Percentiles rank a stretch among this genome's conserved stretches.
Evolutionary conservation across 2,113 vertebrate genomes (phyloP).

Genomic region (Barnardius zonarius): DNA sequence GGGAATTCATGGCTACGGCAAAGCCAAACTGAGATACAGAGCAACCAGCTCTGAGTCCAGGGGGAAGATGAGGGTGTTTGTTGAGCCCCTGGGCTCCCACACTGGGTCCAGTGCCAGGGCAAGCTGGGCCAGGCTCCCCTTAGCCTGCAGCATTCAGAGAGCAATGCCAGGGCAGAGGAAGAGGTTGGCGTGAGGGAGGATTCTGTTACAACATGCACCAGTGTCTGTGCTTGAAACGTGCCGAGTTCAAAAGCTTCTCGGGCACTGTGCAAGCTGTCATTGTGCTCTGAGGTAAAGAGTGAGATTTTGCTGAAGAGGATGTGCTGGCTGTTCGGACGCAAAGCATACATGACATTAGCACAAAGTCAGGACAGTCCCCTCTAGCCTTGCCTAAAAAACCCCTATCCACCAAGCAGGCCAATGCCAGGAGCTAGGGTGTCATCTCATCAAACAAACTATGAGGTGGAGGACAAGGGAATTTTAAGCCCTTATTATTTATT

Average conservation of each 20-base stretch:
- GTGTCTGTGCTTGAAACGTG: background rate
- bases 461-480: background rate
- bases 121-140: background rate
- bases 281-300: background rate
- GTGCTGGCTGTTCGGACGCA: background rate
- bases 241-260: background rate
- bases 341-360: rapidly evolving
- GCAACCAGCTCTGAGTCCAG: background rate
- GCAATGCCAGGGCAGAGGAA: background rate
- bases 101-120: background rate
- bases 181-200: background rate
- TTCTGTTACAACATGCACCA: background rate
- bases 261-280: background rate
- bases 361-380: background rate
- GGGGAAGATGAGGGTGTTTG: background rate
- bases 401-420: background rate
- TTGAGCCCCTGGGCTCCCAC: background rate
- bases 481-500: background rate
- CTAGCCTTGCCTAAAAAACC: background rate
- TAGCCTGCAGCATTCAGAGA: background rate
- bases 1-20: background rate
- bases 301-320: background rate
- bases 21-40: background rate
- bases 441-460: background rate
- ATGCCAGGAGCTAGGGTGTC: background rate